These are phyloP conservation scores for Drosophila formosana DNA, from an alignment of 2,888 invertebrate species.

Conservation along the genomic window DNA sequence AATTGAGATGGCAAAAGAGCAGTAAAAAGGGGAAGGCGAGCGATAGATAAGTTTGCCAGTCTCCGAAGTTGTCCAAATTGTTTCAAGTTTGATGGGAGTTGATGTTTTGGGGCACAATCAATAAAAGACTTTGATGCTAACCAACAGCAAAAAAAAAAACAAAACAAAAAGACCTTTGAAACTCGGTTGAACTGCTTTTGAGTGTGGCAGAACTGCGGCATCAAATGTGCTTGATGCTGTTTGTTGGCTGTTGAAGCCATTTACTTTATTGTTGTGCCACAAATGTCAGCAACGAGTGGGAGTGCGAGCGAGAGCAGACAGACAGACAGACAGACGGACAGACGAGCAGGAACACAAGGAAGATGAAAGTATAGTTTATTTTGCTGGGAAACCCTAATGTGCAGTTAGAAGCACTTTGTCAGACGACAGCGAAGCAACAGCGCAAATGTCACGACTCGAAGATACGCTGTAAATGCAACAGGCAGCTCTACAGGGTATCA, in stretches of 20 bases:
- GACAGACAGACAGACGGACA: background rate
- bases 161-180: background rate
- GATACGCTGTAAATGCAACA: slow-evolving; percentile 12
- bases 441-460: background rate
- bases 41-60: background rate
- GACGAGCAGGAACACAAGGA: background rate
- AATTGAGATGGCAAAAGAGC: background rate
- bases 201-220: slow-evolving; percentile 33
- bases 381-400: slow-evolving; percentile 49
- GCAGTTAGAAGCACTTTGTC: slow-evolving; percentile 66
- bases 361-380: slow-evolving; percentile 17
- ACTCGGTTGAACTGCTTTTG: slow-evolving; percentile 31
- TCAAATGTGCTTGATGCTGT: slow-evolving; percentile 37
- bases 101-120: slow-evolving; percentile 36
- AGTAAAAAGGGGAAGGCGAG: background rate
- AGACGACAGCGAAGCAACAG: slow-evolving; percentile 27
- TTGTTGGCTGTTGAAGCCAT: slow-evolving; percentile 35
- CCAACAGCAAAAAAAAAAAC: slow-evolving; percentile 3
- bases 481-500: too few relatives aligned
- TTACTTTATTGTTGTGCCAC: slow-evolving; percentile 44
- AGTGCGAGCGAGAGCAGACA: background rate
- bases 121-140: slow-evolving; percentile 51
- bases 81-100: slow-evolving; percentile 10
- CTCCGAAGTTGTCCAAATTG: slow-evolving; percentile 4
- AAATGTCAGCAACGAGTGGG: background rate